Conservation (phyloP, 2,113 vertebrate genomes). For the Otus sunia region DNA sequence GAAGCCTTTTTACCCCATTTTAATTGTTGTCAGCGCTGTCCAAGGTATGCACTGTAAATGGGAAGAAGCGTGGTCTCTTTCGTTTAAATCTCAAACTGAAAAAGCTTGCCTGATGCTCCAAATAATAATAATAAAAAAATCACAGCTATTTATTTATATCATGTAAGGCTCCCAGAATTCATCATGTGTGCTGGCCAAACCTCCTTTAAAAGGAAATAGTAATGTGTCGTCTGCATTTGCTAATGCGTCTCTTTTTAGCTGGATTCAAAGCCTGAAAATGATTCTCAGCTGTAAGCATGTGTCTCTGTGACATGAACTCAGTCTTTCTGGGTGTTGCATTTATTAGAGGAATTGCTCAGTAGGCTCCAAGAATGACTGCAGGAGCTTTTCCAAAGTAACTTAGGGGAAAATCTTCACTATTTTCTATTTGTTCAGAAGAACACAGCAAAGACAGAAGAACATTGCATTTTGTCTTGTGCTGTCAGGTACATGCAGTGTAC, state of each 20-base stretch:
- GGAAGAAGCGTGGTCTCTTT: not conserved
- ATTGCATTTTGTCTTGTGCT: not conserved
- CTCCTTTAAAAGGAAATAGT: not conserved
- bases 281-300: slow-evolving; percentile 9
- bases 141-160: not conserved
- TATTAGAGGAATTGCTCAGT: not conserved
- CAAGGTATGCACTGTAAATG: not conserved
- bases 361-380: not conserved
- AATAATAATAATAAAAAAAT: not conserved
- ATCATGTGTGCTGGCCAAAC: not conserved
- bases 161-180: not conserved
- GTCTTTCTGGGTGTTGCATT: not conserved
- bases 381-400: slow-evolving; percentile 1
- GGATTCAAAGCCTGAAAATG: slow-evolving; percentile 10
- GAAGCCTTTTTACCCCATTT: not conserved
- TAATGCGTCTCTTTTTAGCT: not conserved
- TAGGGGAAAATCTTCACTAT: not conserved
- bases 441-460: not conserved
- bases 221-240: not conserved
- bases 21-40: not conserved
- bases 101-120: not conserved
- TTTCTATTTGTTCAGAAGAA: not conserved
- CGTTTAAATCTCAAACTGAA: not conserved
- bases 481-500: not conserved
- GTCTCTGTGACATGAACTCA: not conserved